A percentile compares a stretch with the other conserved stretches of the same genome.
Evolutionary conservation across 2,888 invertebrate genomes (phyloP).

Genomic region (Fissipunctia ypsillon): DNA sequence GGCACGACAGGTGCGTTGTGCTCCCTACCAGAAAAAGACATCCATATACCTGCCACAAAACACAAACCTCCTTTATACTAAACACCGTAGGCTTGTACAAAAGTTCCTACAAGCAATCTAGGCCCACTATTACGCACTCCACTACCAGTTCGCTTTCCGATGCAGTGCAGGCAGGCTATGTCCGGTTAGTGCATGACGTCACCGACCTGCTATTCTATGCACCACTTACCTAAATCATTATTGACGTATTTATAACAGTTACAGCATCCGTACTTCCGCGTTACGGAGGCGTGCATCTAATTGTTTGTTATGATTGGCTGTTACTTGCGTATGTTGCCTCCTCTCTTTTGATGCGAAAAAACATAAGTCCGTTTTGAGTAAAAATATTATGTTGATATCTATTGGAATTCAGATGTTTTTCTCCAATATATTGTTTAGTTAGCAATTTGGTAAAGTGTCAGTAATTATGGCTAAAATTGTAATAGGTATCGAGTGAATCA

Average conservation of each 20-base stretch:
- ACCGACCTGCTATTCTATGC: constrained; percentile 34
- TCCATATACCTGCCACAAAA: not conserved
- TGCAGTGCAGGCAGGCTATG: constrained; percentile 24
- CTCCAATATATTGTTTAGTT: not conserved
- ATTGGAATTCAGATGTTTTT: not conserved
- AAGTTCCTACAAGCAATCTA: constrained; percentile 2
- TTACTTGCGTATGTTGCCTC: not conserved
- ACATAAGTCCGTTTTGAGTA: not conserved
- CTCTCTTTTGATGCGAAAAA: not conserved
- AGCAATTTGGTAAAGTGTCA: too few relatives aligned
- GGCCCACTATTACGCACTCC: constrained; percentile 16
- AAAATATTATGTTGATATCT: not conserved
- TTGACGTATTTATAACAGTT: constrained; percentile 60
- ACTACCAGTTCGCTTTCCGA: constrained; percentile 24
- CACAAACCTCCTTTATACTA: not conserved
- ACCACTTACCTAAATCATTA: constrained; percentile 55
- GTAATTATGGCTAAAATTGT: too few relatives aligned
- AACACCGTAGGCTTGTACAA: not conserved
- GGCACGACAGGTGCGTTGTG: too few relatives aligned
- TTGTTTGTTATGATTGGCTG: constrained; percentile 33
- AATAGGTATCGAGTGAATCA: too few relatives aligned
- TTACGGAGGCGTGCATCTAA: constrained; percentile 24
- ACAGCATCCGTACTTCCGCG: constrained; percentile 51
- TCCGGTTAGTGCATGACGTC: constrained; percentile 54
- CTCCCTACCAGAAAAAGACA: not conserved